Conservation (phyloP, 2,113 vertebrate genomes). For the Sprattus sprattus region DNA sequence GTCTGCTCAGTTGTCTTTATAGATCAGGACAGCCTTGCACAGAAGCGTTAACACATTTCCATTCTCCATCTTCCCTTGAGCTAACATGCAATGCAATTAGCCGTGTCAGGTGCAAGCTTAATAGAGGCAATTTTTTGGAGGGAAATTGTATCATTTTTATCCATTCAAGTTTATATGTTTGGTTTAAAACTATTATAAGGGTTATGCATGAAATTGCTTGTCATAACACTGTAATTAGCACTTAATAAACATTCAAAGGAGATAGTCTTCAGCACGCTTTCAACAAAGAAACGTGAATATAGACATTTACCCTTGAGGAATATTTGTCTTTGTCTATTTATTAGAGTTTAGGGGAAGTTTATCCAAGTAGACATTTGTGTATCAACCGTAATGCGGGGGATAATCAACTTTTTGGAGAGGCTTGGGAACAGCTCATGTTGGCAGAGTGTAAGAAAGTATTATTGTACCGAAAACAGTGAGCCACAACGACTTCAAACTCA, state of each 20-base stretch:
- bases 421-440: not conserved
- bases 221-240: conserved; percentile 13
- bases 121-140: no score
- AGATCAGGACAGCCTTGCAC: not conserved
- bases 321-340: not conserved
- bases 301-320: not conserved
- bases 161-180: not conserved
- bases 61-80: not conserved
- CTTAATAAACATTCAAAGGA: not conserved
- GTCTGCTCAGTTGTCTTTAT: not conserved
- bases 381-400: not conserved
- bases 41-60: not conserved
- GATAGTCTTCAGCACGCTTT: not conserved
- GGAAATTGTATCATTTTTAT: not conserved
- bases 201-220: not conserved
- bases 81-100: not conserved
- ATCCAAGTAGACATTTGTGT: not conserved
- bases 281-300: not conserved
- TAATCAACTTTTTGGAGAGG: not conserved
- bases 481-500: conserved; percentile 18
- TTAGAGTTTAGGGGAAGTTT: not conserved
- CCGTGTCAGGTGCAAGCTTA: no score
- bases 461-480: conserved; percentile 9
- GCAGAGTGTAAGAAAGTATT: not conserved
- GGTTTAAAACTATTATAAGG: not conserved